Conservation (phyloP, 2,113 vertebrate species). For the Catharus bicknelli region DNA sequence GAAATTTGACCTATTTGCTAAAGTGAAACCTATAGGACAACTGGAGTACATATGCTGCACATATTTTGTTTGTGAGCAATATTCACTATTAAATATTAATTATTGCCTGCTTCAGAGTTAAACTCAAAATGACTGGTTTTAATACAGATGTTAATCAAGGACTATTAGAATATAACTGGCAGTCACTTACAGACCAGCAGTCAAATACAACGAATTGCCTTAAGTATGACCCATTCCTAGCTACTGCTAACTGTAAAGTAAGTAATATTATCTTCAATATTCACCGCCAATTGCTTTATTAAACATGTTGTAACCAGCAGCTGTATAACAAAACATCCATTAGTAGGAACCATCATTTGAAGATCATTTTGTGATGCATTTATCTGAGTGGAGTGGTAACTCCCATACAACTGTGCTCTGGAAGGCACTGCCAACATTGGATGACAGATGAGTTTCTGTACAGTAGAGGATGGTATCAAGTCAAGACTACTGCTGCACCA, state of each 20-base stretch:
- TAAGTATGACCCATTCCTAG: not conserved
- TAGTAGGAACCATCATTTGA: not conserved
- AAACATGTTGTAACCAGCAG: not conserved
- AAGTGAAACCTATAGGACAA: not conserved
- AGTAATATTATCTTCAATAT: not conserved
- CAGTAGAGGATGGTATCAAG: not conserved
- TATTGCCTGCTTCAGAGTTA: not conserved
- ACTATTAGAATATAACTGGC: not conserved
- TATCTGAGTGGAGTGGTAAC: not conserved
- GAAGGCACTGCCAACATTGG: not conserved
- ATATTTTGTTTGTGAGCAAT: not conserved
- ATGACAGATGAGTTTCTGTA: not conserved
- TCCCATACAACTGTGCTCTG: not conserved
- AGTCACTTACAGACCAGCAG: not conserved
- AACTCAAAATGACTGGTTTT: not conserved
- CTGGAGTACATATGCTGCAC: not conserved
- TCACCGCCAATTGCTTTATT: not conserved
- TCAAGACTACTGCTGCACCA: not conserved
- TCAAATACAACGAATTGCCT: fast-evolving
- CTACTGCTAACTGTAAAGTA: not conserved
- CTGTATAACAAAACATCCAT: not conserved
- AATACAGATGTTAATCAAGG: not conserved
- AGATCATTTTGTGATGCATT: not conserved
- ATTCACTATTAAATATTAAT: not conserved
- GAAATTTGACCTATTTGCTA: not conserved